Evolutionary conservation across 2,113 vertebrate genomes (phyloP).

Genomic region (Myocastor coypus): DNA sequence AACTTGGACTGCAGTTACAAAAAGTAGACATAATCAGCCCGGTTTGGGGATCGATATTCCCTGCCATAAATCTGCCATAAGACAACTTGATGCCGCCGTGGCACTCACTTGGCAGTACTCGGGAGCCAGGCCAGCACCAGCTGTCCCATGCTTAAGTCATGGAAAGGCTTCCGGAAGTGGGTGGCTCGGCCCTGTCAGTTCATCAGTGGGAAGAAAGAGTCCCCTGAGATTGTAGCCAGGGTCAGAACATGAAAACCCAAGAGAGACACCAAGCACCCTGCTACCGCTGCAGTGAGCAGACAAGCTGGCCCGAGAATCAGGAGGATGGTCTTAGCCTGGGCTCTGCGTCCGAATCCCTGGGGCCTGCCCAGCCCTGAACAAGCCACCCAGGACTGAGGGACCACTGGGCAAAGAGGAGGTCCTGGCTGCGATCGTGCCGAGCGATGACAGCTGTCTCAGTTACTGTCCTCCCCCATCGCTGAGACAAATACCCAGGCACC

Average conservation of each 20-base stretch:
- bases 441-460: not conserved
- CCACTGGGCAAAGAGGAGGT: rapidly evolving
- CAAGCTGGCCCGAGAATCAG: too few relatives aligned
- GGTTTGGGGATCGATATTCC: not conserved
- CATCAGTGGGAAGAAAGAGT: not conserved
- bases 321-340: not conserved
- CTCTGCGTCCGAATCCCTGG: not conserved
- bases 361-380: not conserved
- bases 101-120: not conserved
- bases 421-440: not conserved
- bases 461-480: too few relatives aligned
- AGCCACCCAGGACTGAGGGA: not conserved
- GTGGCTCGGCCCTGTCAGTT: not conserved
- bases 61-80: not conserved
- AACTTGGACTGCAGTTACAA: not conserved
- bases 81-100: not conserved
- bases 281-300: not conserved
- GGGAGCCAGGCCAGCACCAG: not conserved
- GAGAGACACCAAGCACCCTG: not conserved
- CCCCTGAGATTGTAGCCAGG: not conserved
- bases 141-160: not conserved
- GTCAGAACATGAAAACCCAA: not conserved
- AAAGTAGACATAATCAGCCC: not conserved
- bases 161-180: not conserved
- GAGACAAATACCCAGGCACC: too few relatives aligned